Percentiles rank a stretch among this genome's conserved stretches.
These are phyloP conservation scores for Alauda arvensis DNA, from an alignment of 2,797 vertebrate genomes.

Conservation along the genomic window DNA sequence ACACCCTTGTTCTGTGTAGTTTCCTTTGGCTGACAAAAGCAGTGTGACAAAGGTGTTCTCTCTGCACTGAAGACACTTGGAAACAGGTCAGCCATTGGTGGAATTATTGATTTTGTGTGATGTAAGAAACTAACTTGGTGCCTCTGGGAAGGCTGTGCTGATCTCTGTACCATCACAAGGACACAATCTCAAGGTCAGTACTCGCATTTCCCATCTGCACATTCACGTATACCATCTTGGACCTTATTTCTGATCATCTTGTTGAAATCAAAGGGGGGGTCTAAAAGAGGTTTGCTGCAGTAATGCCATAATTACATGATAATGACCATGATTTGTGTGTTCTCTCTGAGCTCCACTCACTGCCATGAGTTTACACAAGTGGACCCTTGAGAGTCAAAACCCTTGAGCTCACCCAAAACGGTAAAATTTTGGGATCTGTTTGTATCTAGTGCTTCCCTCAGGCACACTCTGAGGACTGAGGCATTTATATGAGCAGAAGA, in stretches of 20 bases:
- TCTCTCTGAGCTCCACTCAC: not conserved
- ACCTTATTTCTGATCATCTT: not conserved
- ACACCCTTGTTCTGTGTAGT: not conserved
- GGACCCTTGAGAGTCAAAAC: not conserved
- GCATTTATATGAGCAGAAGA: not conserved
- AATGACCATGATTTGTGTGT: not conserved
- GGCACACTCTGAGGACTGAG: rapidly evolving
- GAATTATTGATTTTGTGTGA: not conserved
- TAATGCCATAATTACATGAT: not conserved
- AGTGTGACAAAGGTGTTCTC: not conserved
- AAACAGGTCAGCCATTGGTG: not conserved
- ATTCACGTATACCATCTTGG: rapidly evolving
- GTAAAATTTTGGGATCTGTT: not conserved
- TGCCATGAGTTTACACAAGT: not conserved
- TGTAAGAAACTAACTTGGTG: not conserved
- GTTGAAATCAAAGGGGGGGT: not conserved
- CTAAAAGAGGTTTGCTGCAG: not conserved
- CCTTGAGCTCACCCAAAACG: not conserved
- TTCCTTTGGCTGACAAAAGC: not conserved
- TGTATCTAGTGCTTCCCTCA: not conserved
- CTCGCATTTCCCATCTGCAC: rapidly evolving
- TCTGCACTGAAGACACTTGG: not conserved
- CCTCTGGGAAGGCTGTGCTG: not conserved
- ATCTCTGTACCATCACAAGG: not conserved
- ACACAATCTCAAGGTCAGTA: not conserved